Evolutionary conservation across 1,140 invertebrate species (phyloP).

Genomic region (Cotesia chilonis): DNA sequence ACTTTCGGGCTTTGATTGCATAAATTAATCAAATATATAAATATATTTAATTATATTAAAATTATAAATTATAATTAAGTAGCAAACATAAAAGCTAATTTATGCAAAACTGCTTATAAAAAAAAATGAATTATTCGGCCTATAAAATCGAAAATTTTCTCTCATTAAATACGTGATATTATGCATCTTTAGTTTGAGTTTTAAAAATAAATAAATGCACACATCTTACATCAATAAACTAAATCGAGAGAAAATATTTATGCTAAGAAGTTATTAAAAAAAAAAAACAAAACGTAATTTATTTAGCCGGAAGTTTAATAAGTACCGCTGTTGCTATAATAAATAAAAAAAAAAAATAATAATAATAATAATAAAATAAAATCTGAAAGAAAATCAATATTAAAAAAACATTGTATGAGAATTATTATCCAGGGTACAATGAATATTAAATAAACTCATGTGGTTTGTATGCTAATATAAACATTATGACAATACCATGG

Average conservation of each 20-base stretch:
- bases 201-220: no score
- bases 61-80: no score
- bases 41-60: no score
- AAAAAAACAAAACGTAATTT: neutral
- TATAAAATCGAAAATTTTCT: no score
- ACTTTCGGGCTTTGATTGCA: no score
- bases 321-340: neutral
- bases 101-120: no score
- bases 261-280: neutral
- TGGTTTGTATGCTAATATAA: constrained; percentile 21
- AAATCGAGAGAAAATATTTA: neutral
- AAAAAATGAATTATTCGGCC: no score
- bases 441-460: constrained; percentile 23
- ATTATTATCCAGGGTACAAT: constrained; percentile 5
- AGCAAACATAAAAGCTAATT: no score
- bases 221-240: no score
- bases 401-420: neutral
- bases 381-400: constrained; percentile 6
- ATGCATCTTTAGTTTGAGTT: no score
- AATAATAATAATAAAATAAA: neutral
- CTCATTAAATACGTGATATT: no score
- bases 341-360: neutral
- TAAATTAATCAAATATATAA: no score
- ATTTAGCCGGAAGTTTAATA: constrained; percentile 11
- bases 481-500: constrained; percentile 38